Evolutionary conservation across 2,888 invertebrate genomes (phyloP), one percentile per base, ranked within the genome.

Genomic region (Calephelis perditalis): DNA sequence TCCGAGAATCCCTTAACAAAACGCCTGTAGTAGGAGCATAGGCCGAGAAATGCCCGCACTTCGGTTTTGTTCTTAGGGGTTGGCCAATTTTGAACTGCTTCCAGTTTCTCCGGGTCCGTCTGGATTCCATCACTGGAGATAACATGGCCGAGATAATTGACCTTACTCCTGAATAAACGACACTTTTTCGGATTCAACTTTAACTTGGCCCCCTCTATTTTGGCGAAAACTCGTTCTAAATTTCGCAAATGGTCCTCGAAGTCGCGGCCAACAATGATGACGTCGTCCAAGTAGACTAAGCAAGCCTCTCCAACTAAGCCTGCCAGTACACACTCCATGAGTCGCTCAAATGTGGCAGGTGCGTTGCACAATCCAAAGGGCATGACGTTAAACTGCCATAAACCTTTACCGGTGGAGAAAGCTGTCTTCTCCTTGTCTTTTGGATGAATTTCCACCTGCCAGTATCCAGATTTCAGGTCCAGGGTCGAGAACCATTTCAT

Each of bases 131-230:
- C 15, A 8, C 37, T 26, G 7, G 59, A 55, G 5, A 64, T 55
- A 7, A 62, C 37, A 47, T 62, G 61, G 3, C 62, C 64, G 12
- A 64, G 40, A 43, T 61, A 63, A n/a, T 46, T 49, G 5, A 63
- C 56, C 56, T 63, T 43, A 10, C 15, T 45, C 46, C 7, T 5
- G 35, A 57, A 57, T 45, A 57, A 45, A 35, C 26, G 15, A 10
- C 57, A 57, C 8, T 57, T 57, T 35, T 57, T 57, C 4, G 57
- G 47, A 45, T 11, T 57, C 4, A 57, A 5, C 36, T 57, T 57
- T 35, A 57, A 36, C 4, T 35, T 35, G 1, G 57, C 57, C 1
- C 8, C 57, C 9, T 8, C 46, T 11, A 57, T 5, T 8, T 12
- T 15, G 5, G 2, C 0, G 7, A 57, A 57, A 10, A 57, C 35